phyloP scores from a whole-genome alignment of 2,888 invertebrate genomes.

The Tetragonula carbonaria region DNA sequence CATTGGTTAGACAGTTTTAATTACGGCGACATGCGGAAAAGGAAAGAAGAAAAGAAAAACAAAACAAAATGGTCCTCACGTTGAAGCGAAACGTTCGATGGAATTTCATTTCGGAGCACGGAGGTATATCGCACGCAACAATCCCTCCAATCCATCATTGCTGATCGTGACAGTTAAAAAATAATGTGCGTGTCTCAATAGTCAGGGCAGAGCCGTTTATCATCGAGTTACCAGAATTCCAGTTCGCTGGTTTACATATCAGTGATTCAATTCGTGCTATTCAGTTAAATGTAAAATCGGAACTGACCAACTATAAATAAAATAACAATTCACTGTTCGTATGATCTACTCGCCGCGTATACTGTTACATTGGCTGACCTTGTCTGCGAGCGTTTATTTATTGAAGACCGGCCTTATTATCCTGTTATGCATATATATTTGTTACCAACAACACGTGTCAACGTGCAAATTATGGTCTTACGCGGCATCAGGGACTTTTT shows the following conservation, averaged over 20 bases:
- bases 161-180: constrained; percentile 55
- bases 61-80: background rate
- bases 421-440: background rate
- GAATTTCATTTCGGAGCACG: constrained; percentile 7
- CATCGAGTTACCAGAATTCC: constrained; percentile 55
- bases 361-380: constrained; percentile 22
- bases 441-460: constrained; percentile 7
- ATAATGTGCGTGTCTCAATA: constrained; percentile 49
- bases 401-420: constrained; percentile 11
- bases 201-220: constrained; percentile 52
- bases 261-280: constrained; percentile 41
- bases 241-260: constrained; percentile 55
- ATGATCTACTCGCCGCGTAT: background rate
- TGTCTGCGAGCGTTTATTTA: constrained; percentile 5
- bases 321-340: constrained; percentile 48
- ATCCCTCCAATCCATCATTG: constrained; percentile 49
- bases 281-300: constrained; percentile 55
- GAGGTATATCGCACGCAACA: constrained; percentile 36
- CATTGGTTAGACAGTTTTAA: constrained; percentile 15
- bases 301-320: constrained; percentile 56
- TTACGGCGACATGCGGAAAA: constrained; percentile 5
- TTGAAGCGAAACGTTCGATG: background rate
- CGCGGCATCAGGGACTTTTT: background rate
- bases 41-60: background rate
- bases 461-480: background rate